Conservation (phyloP, 2,797 vertebrate species). For the Phoeniculus purpureus region DNA sequence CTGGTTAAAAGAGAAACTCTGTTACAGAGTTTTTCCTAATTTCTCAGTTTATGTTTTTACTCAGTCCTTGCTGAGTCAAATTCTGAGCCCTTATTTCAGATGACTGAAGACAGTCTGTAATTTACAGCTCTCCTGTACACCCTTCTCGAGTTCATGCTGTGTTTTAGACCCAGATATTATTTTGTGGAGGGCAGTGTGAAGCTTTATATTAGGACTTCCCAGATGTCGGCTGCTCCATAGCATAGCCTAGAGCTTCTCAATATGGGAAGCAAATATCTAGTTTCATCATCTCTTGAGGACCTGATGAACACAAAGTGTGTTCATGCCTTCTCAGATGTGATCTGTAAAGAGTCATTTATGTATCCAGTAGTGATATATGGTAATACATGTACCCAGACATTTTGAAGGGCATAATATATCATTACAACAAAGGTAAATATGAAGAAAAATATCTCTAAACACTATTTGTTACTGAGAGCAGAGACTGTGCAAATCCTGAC, state of each 20-base stretch:
- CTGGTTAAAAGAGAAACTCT: not conserved
- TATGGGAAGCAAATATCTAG: not conserved
- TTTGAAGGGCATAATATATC: not conserved
- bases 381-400: not conserved
- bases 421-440: not conserved
- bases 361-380: not conserved
- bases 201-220: not conserved
- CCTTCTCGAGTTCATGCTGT: not conserved
- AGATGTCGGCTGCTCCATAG: not conserved
- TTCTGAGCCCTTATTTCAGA: not conserved
- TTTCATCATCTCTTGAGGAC: not conserved
- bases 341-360: not conserved
- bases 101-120: not conserved
- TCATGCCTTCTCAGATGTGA: not conserved
- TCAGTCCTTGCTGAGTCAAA: not conserved
- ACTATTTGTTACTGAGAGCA: not conserved
- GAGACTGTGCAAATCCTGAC: not conserved
- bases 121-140: not conserved
- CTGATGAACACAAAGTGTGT: fast-evolving
- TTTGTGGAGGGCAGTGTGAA: not conserved
- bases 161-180: not conserved
- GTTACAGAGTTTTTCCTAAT: not conserved
- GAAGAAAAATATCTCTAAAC: not conserved
- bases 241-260: not conserved
- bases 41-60: not conserved